phyloP scores from a whole-genome alignment of 1,140 invertebrate genomes.

The Plodia interpunctella region DNA sequence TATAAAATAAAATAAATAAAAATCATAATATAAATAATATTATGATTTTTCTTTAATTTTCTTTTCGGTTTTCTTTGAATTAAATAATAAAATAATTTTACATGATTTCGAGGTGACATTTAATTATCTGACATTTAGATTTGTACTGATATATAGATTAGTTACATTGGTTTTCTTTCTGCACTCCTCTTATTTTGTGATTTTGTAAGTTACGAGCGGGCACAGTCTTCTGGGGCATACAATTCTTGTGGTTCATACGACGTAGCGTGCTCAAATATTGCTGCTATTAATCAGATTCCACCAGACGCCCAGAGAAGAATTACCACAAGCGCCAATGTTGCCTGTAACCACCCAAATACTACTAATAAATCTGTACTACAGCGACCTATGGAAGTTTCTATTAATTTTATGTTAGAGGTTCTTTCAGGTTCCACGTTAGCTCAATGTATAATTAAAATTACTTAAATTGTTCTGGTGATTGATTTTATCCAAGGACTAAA shows the following conservation, averaged over 20 bases:
- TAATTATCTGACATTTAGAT: no score
- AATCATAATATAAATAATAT: no score
- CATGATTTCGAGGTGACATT: no score
- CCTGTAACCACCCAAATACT: constrained; percentile 16
- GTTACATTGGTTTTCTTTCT: background rate
- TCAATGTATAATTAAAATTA: no score
- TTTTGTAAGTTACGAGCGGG: constrained; percentile 4
- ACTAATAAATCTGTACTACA: constrained; percentile 4
- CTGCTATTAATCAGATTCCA: constrained; percentile 59
- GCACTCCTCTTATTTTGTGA: background rate
- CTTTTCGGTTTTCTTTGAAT: no score
- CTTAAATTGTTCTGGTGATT: no score
- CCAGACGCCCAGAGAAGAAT: constrained; percentile 40
- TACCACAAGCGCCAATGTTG: constrained; percentile 20
- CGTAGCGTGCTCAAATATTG: constrained; percentile 47
- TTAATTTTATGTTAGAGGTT: background rate
- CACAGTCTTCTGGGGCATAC: constrained; percentile 19
- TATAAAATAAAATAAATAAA: no score
- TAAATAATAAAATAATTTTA: no score
- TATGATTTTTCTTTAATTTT: no score
- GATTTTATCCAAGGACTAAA: no score
- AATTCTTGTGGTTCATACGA: constrained; percentile 51
- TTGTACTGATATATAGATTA: no score
- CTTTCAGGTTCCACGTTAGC: no score
- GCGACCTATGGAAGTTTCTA: background rate